These are phyloP conservation scores for Caenorhabditis angaria DNA, from an alignment of 2,888 invertebrate species.

Conservation along the genomic window DNA sequence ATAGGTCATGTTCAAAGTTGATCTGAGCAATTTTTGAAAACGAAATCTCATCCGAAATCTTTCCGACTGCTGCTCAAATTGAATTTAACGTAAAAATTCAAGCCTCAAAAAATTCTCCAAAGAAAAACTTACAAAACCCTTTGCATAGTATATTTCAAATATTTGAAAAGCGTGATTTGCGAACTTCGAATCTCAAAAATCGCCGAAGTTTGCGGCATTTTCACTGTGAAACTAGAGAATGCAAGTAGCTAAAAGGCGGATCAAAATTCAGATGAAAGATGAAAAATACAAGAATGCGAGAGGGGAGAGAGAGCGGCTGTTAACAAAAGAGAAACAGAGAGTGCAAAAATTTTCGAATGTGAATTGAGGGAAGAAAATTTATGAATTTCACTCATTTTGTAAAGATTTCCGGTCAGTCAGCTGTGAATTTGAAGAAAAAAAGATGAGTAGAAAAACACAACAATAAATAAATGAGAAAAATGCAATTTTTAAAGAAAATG, in stretches of 20 bases:
- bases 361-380: background rate
- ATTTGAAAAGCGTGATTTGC: conserved; percentile 30
- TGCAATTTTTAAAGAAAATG: too few species aligned
- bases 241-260: background rate
- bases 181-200: conserved; percentile 37
- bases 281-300: too few species aligned
- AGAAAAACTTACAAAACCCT: conserved; percentile 24
- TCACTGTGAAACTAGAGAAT: background rate
- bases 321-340: background rate
- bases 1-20: too few species aligned
- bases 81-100: background rate
- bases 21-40: too few species aligned
- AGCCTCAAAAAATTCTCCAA: background rate
- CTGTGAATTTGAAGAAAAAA: too few species aligned
- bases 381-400: background rate
- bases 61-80: too few species aligned
- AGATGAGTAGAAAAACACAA: background rate
- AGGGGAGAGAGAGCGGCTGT: background rate
- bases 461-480: background rate
- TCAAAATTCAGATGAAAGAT: conserved; percentile 1
- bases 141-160: conserved; percentile 35
- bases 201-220: conserved; percentile 44
- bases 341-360: background rate
- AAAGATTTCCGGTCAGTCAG: background rate
- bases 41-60: too few species aligned